phyloP scores from a whole-genome alignment of 2,113 vertebrate species.

The Larimichthys polyactis region DNA sequence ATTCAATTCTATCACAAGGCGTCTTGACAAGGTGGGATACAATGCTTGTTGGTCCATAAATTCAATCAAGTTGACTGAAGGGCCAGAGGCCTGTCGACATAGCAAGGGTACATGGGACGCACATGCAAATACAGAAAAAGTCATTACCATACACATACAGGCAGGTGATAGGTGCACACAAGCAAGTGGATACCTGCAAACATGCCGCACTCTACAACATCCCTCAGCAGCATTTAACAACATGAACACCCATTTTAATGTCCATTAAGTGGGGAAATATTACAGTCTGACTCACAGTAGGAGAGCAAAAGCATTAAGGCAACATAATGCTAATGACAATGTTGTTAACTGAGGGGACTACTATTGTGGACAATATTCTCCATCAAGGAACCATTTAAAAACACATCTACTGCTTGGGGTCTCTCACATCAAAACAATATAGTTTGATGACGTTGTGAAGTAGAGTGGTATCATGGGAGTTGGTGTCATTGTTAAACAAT shows the following conservation, averaged over 20 bases:
- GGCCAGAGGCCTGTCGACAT: conserved; percentile 6
- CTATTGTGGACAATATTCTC: conserved; percentile 32
- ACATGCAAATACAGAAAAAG: background rate
- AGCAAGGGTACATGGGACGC: background rate
- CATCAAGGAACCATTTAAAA: conserved; percentile 49
- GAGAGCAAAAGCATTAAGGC: conserved; percentile 31
- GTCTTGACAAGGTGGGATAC: conserved; percentile 35
- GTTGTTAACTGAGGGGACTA: conserved; percentile 30
- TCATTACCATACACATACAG: conserved; percentile 10
- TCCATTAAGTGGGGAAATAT: conserved; percentile 51
- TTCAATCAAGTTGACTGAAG: conserved; percentile 31
- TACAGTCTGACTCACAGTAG: conserved; percentile 42
- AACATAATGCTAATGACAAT: conserved; percentile 44
- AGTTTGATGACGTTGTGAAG: too few species aligned
- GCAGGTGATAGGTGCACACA: background rate
- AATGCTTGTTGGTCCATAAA: conserved; percentile 40
- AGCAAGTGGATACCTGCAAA: conserved; percentile 10
- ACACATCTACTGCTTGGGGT: background rate
- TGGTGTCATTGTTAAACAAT: too few species aligned
- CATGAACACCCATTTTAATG: conserved; percentile 32
- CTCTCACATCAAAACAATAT: too few species aligned
- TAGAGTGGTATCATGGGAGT: too few species aligned
- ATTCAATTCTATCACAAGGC: conserved; percentile 47
- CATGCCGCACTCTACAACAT: background rate
- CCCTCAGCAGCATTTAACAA: conserved; percentile 19